A percentile compares a stretch with the other conserved stretches of the same genome.
phyloP scores from a whole-genome alignment of 2,797 vertebrate genomes.

The Phalanger gymnotis region DNA sequence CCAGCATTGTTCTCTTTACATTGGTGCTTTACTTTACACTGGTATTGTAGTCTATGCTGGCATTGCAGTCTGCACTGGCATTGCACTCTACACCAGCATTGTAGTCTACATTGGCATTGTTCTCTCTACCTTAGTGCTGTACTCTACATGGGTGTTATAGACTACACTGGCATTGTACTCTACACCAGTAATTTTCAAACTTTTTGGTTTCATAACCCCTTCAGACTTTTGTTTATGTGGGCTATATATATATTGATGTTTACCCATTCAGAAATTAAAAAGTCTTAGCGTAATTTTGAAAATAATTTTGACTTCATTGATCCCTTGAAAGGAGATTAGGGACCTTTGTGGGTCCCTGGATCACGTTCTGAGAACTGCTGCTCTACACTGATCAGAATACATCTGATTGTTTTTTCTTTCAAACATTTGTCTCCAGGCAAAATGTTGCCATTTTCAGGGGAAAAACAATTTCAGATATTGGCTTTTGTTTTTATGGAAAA shows the following conservation, averaged over 20 bases:
- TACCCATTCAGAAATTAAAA: not conserved
- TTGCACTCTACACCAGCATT: no score
- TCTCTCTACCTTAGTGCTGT: no score
- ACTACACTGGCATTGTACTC: no score
- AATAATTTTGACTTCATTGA: not conserved
- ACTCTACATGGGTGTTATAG: no score
- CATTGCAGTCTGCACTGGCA: no score
- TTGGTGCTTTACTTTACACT: no score
- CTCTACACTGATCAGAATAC: not conserved
- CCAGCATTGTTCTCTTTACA: no score
- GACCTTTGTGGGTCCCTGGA: not conserved
- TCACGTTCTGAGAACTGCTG: not conserved
- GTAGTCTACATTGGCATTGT: no score
- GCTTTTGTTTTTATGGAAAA: constrained; percentile 77
- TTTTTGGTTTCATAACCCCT: not conserved
- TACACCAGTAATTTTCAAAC: not conserved
- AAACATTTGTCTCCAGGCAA: constrained; percentile 38
- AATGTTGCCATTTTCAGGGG: constrained; percentile 33
- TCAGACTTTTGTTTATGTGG: not conserved
- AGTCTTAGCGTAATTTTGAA: not conserved
- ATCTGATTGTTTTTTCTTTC: constrained; percentile 5
- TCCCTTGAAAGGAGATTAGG: no score
- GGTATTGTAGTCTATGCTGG: no score
- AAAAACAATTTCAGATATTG: constrained; percentile 45
- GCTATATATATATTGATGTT: not conserved